These are phyloP conservation scores for Brachypodius melanocephalos DNA, from an alignment of 2,113 vertebrate species.

Conservation along the genomic window DNA sequence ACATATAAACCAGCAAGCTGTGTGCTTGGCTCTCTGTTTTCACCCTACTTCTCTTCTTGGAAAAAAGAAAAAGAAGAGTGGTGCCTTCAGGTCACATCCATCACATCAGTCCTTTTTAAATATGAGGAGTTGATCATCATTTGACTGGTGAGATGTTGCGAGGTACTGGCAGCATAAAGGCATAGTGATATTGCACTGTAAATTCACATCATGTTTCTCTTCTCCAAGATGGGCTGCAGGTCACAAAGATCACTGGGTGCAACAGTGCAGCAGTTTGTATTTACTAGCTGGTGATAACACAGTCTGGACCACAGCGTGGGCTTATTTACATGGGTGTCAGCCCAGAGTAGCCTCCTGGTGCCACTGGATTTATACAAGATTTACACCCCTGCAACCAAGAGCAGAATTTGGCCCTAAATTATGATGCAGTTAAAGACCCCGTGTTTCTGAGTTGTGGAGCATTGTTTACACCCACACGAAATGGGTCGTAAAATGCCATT, in stretches of 20 bases:
- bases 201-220: not conserved
- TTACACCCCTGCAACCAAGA: not conserved
- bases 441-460: not conserved
- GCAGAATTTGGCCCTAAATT: constrained; percentile 19
- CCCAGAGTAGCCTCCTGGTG: not conserved
- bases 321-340: constrained; percentile 1
- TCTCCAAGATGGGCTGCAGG: not conserved
- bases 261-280: not conserved
- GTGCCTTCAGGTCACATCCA: not conserved
- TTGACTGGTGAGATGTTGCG: not conserved
- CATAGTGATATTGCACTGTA: fast-evolving
- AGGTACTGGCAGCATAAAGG: not conserved
- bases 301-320: not conserved
- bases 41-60: not conserved
- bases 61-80: not conserved
- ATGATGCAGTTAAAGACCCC: not conserved
- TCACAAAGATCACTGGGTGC: not conserved
- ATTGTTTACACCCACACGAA: constrained; percentile 34
- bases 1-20: not conserved
- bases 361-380: not conserved
- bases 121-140: not conserved
- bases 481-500: constrained; percentile 17
- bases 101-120: not conserved
- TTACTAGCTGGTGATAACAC: not conserved
- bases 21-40: not conserved